These are phyloP conservation scores for Blomia tropicalis DNA, from an alignment of 2,888 invertebrate genomes.

Conservation along the genomic window DNA sequence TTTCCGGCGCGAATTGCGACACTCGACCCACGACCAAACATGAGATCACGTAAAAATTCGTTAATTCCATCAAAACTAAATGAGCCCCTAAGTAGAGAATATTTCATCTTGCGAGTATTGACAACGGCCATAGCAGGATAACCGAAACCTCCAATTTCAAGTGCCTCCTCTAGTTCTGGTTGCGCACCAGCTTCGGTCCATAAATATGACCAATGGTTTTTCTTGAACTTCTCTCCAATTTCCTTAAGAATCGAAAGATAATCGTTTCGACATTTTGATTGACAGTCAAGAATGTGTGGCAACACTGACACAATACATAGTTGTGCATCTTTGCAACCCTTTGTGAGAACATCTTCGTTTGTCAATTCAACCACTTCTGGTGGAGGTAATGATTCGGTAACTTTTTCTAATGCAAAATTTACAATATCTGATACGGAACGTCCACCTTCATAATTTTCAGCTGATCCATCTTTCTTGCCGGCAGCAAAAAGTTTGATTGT, in stretches of 20 bases:
- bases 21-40: constrained; percentile 80
- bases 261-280: constrained; percentile 73
- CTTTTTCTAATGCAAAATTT: constrained; percentile 66
- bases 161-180: constrained; percentile 54
- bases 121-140: constrained; percentile 96
- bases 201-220: constrained; percentile 81
- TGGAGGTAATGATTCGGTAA: constrained; percentile 69
- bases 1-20: constrained; percentile 65
- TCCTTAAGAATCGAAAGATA: constrained; percentile 56
- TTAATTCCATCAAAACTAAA: constrained; percentile 87
- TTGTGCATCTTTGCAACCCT: constrained; percentile 66
- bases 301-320: constrained; percentile 78
- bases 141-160: constrained; percentile 95
- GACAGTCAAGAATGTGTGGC: constrained; percentile 90
- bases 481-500: constrained; percentile 74
- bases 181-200: constrained; percentile 89
- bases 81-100: constrained; percentile 74
- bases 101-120: constrained; percentile 91
- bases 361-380: constrained; percentile 52
- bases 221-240: constrained; percentile 77
- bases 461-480: constrained; percentile 45
- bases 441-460: constrained; percentile 78
- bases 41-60: constrained; percentile 66
- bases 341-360: constrained; percentile 46
- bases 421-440: constrained; percentile 77